A percentile compares a stretch with the other conserved stretches of the same genome.
Evolutionary conservation across 2,113 vertebrate species (phyloP).

Genomic region (Oceanites oceanicus): DNA sequence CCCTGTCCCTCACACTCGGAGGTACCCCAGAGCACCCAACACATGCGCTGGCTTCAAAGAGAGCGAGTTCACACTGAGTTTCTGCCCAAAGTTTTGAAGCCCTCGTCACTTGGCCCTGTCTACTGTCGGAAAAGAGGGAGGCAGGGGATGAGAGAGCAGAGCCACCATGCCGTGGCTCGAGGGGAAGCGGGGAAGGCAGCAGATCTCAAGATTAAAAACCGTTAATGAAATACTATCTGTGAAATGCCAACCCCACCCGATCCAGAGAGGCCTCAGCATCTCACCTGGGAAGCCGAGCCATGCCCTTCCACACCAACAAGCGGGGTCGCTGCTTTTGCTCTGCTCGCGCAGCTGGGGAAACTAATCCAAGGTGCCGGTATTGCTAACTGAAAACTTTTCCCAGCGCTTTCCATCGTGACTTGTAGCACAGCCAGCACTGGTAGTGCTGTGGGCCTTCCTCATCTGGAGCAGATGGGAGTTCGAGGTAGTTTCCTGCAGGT

Average conservation of each 20-base stretch:
- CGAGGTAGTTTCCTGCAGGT: background rate
- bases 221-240: rapidly evolving
- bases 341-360: background rate
- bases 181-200: background rate
- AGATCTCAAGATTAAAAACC: background rate
- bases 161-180: rapidly evolving
- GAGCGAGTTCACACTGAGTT: rapidly evolving
- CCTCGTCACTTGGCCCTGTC: rapidly evolving
- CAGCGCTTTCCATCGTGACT: background rate
- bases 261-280: background rate
- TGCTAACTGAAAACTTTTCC: background rate
- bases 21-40: rapidly evolving
- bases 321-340: background rate
- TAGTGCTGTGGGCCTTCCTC: background rate
- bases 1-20: background rate
- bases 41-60: background rate
- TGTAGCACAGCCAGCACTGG: background rate
- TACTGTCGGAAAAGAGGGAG: background rate
- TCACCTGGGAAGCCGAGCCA: background rate
- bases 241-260: background rate
- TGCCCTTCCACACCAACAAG: background rate
- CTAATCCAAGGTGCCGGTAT: rapidly evolving
- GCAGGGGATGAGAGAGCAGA: background rate
- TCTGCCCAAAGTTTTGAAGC: background rate
- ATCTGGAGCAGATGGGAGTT: background rate